Base-by-base conservation (phyloP, 2,888 invertebrate species). In the Hetaerina titia region DNA sequence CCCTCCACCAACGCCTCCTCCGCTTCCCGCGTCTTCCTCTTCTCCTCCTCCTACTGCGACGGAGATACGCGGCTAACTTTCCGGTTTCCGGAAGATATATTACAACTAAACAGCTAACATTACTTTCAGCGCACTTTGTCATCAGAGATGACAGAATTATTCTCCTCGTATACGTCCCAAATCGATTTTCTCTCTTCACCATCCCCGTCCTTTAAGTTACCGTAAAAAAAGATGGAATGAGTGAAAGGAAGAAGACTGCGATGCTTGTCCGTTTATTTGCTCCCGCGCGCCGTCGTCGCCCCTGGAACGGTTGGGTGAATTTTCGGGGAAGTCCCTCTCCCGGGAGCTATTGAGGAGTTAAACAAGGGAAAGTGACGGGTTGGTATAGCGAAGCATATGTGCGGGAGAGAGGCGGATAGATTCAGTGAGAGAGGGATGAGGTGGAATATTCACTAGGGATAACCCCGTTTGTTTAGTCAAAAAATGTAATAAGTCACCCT, bases 111-210 rank as follows among this genome's bases (percentile, higher is more conserved):
- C 69, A 88, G 88, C 87, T 87, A 94, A 94, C 81, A 88, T 88
- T 94, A 88, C 88, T 94, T 89, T 89, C 87, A 25, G 89, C 89
- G 95, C 89, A 95, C 95, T 95, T 95, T 95, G 95, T 95, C 95
- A 95, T 95, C 87, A 69, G 69, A 89, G 87, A 88, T 89, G 95
- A 95, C 95, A 95, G 95, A 95, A 95, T 95, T 95, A 95, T 95
- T 89, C 89, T 89, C 95, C 95, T 45, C 56, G 92, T 92, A 74
- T 92, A 92, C 92, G 92, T 74, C 92, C 69, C 92, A 74, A 92
- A 92, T 92, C 92, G 92, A 92, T 92, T 92, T 92, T 92, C 92
- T 31, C 56, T 92, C 92, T 69, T 56, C 90, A 90, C 90, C 64
- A 64, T 81, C 69, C 2, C 69, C 56, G 92, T 45, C 81, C 81